A percentile compares a stretch with the other conserved stretches of the same genome.
Conservation (phyloP, 1,140 invertebrate genomes). For the Leucophenga varia region DNA sequence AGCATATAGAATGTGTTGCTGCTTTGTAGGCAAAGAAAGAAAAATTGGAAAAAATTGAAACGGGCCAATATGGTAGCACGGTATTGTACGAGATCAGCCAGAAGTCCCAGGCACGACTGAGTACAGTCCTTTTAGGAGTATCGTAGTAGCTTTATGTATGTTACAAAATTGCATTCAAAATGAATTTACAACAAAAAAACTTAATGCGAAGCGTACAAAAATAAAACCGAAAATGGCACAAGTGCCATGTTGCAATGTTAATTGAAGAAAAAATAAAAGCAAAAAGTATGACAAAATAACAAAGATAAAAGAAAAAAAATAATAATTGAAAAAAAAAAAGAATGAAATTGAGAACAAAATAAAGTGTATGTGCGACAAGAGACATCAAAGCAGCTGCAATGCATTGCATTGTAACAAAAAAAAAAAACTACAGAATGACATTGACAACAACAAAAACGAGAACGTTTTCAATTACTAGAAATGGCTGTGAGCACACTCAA, state of each 20-base stretch:
- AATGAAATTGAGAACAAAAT: conserved; percentile 12
- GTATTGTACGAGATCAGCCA: too few species aligned
- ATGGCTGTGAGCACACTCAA: conserved; percentile 23
- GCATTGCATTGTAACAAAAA: too few species aligned
- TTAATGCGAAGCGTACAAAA: conserved; percentile 14
- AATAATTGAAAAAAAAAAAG: not conserved
- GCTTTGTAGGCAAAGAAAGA: too few species aligned
- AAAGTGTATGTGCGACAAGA: too few species aligned
- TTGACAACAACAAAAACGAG: not conserved
- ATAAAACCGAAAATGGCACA: conserved; percentile 22
- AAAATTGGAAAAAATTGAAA: conserved; percentile 18
- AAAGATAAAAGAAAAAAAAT: conserved; percentile 1
- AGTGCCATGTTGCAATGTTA: conserved; percentile 34
- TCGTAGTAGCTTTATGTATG: too few species aligned
- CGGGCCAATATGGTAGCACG: too few species aligned
- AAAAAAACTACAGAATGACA: not conserved
- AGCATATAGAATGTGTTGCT: too few species aligned
- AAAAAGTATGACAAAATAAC: too few species aligned
- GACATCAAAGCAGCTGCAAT: too few species aligned
- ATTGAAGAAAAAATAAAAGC: conserved; percentile 23
- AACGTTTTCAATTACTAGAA: conserved; percentile 23
- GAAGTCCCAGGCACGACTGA: too few species aligned
- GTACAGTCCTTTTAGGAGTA: too few species aligned
- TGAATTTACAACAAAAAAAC: conserved; percentile 23
- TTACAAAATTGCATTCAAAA: conserved; percentile 18